Evolutionary conservation across 2,888 invertebrate genomes (phyloP).

Genomic region (Agrotis ipsilon): DNA sequence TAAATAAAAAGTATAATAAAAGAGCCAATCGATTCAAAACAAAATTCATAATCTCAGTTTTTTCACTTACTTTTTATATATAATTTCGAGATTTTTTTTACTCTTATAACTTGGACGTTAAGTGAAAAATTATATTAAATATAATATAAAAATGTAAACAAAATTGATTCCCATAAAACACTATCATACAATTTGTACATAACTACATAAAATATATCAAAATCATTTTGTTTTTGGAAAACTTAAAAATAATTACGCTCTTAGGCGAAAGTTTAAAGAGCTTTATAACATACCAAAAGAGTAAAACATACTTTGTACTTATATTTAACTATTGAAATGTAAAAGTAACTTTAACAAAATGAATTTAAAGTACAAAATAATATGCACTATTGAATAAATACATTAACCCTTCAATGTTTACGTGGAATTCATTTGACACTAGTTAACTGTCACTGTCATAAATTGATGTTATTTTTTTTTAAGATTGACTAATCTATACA

Average conservation of each 20-base stretch:
- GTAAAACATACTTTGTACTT: constrained; percentile 50
- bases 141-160: neutral
- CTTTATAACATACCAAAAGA: constrained; percentile 25
- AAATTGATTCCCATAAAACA: neutral
- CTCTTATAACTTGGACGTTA: too few species aligned
- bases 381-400: constrained; percentile 43
- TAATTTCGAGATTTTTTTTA: neutral
- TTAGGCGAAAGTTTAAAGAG: constrained; percentile 1
- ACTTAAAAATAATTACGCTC: neutral
- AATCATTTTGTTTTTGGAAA: neutral
- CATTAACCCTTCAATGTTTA: constrained; percentile 30
- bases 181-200: constrained; percentile 30
- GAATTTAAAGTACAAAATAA: constrained; percentile 7
- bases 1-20: neutral
- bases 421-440: constrained; percentile 41
- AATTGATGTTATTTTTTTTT: neutral
- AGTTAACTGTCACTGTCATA: neutral
- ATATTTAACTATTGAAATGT: constrained; percentile 59
- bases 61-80: neutral
- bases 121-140: neutral
- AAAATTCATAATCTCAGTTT: constrained; percentile 51
- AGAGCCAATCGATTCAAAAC: constrained; percentile 21
- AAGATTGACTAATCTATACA: neutral
- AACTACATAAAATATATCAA: neutral
- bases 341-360: constrained; percentile 41